Base-by-base conservation (phyloP, 1,140 invertebrate genomes). In the Penaeus vannamei region DNA sequence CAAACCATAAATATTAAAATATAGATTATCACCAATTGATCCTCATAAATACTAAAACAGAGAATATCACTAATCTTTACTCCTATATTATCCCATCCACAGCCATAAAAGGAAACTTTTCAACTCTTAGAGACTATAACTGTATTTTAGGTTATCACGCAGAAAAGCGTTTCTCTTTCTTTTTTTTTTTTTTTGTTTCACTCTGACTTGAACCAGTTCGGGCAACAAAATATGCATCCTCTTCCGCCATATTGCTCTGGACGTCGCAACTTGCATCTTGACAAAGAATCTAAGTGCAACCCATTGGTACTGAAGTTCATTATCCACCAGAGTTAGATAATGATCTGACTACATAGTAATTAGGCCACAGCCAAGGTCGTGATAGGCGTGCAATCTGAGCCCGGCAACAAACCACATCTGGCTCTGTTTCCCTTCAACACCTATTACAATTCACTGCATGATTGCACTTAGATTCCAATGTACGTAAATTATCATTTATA, bases 1-100 rank as follows among this genome's bases (percentile, higher is more conserved):
- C 87, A 89, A 84, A 84, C 87, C 87, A 89, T 89, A 89, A 89
- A 89, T 89, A 89, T 84, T 89, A 89, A 89, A 84, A 88, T 84
- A 90, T 84, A 90, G 80, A 82, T 81, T 90, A 90, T 90, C 88
- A 90, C 88, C 88, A 90, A 90, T 90, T 90, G 88, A 69, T 69
- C 84, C 84, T 85, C 84, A 89, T 84, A 89, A 84, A 89, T 85
- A 89, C 69, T 84, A 89, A 85, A 89, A 84, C 84, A 85, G 61
- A 89, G 62, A 66, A 42, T 82, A 85, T 69, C 84, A 85, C 88
- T 76, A 36, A 66, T 90, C 66, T 36, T 36, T 81, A 22, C 69
- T 69, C 36, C n/a, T 60, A 32, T 61, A 86, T 82, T 60, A 87
- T 82, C 59, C 85, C 61, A 62, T 86, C 85, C 85, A 86, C 85